phyloP scores from a whole-genome alignment of 2,113 vertebrate species.

The Aramus guarauna region DNA sequence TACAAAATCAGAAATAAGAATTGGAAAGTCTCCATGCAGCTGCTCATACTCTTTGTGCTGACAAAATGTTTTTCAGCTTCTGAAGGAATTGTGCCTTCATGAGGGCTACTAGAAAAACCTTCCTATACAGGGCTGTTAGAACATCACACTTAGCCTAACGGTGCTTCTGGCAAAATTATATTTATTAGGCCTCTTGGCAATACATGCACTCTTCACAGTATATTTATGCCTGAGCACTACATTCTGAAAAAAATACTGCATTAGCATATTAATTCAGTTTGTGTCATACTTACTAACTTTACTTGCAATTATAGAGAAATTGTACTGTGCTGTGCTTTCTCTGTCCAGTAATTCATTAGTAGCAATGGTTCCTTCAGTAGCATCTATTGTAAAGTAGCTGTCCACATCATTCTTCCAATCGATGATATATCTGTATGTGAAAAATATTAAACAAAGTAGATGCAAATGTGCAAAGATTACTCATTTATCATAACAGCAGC shows the following conservation, averaged over 20 bases:
- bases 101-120: neutral
- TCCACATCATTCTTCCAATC: slow-evolving; percentile 92
- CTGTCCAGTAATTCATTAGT: slow-evolving; percentile 93
- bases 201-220: neutral
- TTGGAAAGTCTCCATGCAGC: neutral
- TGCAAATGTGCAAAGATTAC: slow-evolving; percentile 54
- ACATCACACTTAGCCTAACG: neutral
- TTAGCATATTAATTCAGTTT: slow-evolving; percentile 19
- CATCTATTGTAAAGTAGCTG: slow-evolving; percentile 93
- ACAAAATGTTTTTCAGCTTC: neutral
- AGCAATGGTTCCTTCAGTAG: slow-evolving; percentile 91
- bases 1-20: neutral
- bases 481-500: slow-evolving; percentile 49
- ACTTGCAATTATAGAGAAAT: slow-evolving; percentile 93
- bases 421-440: slow-evolving; percentile 86
- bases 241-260: neutral
- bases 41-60: neutral
- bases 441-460: slow-evolving; percentile 50
- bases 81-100: neutral
- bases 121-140: neutral
- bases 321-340: slow-evolving; percentile 90
- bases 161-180: neutral
- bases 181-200: neutral
- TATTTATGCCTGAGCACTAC: neutral
- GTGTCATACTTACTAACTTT: slow-evolving; percentile 94